Evolutionary conservation across 2,888 invertebrate genomes (phyloP).

Genomic region (Harpalus rubripes): DNA sequence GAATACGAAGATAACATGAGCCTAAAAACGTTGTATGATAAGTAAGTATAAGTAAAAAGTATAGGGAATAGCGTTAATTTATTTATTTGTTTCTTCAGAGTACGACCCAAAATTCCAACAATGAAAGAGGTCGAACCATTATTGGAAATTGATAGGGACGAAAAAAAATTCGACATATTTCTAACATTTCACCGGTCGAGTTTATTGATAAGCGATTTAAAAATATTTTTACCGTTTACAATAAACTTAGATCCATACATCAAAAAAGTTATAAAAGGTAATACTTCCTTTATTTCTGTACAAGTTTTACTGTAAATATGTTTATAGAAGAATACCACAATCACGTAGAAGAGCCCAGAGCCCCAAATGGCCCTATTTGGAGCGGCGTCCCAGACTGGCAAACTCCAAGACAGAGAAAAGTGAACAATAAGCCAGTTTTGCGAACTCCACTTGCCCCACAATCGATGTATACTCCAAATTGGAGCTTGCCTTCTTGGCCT

Average conservation of each 20-base stretch:
- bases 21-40: constrained; percentile 94
- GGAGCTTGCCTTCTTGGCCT: not conserved
- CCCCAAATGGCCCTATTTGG: constrained; percentile 67
- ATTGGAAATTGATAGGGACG: constrained; percentile 95
- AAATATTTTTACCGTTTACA: constrained; percentile 97
- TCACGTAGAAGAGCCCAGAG: not conserved
- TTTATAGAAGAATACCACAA: constrained; percentile 59
- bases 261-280: constrained; percentile 95
- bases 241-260: constrained; percentile 99
- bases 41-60: constrained; percentile 80
- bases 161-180: constrained; percentile 96
- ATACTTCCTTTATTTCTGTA: constrained; percentile 82
- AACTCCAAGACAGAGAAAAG: not conserved
- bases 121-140: constrained; percentile 93
- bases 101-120: constrained; percentile 89
- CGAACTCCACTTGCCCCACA: not conserved
- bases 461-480: not conserved
- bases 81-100: constrained; percentile 78
- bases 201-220: constrained; percentile 91
- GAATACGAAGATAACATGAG: constrained; percentile 91
- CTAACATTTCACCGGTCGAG: constrained; percentile 92
- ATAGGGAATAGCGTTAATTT: not conserved
- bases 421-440: not conserved
- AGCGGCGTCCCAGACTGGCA: constrained; percentile 10
- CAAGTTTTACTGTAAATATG: not conserved